Percentiles rank a stretch among this genome's conserved stretches.
Evolutionary conservation across 1,140 invertebrate genomes (phyloP).

Genomic region (Hyles vespertilio): DNA sequence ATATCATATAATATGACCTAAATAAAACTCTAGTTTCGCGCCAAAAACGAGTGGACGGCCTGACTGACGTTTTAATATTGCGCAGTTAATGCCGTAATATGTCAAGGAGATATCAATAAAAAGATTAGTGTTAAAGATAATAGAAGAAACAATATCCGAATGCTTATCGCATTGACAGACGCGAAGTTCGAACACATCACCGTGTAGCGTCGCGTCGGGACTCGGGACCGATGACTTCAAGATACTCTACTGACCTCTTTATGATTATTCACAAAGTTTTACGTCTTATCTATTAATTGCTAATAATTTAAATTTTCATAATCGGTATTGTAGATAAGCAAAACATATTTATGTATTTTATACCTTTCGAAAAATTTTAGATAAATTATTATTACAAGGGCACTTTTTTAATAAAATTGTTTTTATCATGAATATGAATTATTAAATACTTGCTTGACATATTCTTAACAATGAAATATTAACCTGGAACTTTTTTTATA

Average conservation of each 20-base stretch:
- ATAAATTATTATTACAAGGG: no score
- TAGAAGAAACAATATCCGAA: constrained; percentile 24
- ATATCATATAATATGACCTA: no score
- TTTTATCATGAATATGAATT: no score
- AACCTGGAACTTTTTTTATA: no score
- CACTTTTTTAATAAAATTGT: no score
- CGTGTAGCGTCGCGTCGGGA: constrained; percentile 11
- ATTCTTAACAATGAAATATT: no score
- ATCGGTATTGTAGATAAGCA: no score
- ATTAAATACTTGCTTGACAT: no score
- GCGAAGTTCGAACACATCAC: constrained; percentile 18
- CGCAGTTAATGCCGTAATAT: constrained; percentile 44
- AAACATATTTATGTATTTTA: no score
- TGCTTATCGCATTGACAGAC: constrained; percentile 25
- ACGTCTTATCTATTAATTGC: constrained; percentile 1
- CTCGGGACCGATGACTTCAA: constrained; percentile 11
- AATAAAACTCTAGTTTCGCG: constrained; percentile 6
- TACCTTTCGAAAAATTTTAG: no score
- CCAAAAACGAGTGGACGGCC: not conserved
- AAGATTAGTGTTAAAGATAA: constrained; percentile 33
- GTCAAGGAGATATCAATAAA: constrained; percentile 38
- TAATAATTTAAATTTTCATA: not conserved
- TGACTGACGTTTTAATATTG: constrained; percentile 24
- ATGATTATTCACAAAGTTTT: constrained; percentile 16
- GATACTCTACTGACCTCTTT: constrained; percentile 57